phyloP scores from a whole-genome alignment of 2,113 vertebrate genomes.

The Stercorarius parasiticus region DNA sequence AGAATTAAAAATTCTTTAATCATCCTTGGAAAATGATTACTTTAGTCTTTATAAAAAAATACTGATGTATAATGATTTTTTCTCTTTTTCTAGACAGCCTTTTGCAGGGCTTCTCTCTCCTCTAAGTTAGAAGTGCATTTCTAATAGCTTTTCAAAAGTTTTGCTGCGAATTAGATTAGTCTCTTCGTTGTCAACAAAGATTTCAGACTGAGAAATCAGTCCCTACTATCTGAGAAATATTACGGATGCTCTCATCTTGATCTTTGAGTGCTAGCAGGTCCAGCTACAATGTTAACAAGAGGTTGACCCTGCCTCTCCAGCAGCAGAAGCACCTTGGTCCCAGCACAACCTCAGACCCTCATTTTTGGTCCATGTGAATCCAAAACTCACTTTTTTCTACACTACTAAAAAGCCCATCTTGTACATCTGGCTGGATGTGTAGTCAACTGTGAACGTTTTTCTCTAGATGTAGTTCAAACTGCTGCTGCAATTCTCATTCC shows the following conservation, averaged over 20 bases:
- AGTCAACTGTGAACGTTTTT: not conserved
- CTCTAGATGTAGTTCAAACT: not conserved
- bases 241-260: not conserved
- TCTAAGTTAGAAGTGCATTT: not conserved
- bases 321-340: not conserved
- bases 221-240: not conserved
- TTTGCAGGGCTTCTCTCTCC: not conserved
- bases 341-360: not conserved
- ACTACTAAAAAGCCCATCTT: not conserved
- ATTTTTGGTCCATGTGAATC: not conserved
- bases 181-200: not conserved
- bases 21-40: not conserved
- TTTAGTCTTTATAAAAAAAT: not conserved
- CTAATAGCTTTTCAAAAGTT: not conserved
- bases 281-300: not conserved
- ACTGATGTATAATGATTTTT: not conserved
- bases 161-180: not conserved
- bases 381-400: not conserved
- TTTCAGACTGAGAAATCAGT: not conserved
- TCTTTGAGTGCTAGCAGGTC: not conserved
- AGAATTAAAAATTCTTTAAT: not conserved
- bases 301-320: not conserved
- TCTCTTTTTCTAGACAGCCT: not conserved
- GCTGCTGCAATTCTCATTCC: not conserved
- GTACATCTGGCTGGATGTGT: not conserved